phyloP scores from a whole-genome alignment of 2,888 invertebrate species.

The Scrobipalpa costella region DNA sequence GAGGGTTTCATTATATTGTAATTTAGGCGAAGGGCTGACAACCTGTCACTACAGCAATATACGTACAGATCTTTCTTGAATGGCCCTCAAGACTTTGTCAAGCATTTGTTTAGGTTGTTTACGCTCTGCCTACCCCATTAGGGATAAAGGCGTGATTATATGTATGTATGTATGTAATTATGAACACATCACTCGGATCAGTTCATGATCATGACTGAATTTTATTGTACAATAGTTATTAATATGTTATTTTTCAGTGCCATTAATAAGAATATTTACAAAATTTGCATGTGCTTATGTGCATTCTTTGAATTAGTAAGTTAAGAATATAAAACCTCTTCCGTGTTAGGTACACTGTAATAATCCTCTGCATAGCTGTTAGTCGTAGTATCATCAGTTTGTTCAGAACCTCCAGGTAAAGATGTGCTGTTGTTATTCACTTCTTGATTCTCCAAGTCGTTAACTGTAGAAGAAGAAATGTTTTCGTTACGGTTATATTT shows the following conservation, averaged over 20 bases:
- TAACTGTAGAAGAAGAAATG: constrained; percentile 70
- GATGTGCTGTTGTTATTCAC: constrained; percentile 64
- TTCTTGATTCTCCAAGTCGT: constrained; percentile 73
- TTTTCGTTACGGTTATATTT: not conserved
- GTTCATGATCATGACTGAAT: too few species aligned
- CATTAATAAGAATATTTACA: not conserved
- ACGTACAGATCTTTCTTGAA: too few species aligned
- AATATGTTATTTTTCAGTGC: not conserved
- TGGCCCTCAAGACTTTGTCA: too few species aligned
- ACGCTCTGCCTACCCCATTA: too few species aligned
- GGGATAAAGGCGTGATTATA: too few species aligned
- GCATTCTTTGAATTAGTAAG: constrained; percentile 37
- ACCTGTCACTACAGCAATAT: too few species aligned
- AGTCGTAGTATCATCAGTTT: constrained; percentile 41
- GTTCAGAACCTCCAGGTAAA: constrained; percentile 69
- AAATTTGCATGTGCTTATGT: not conserved
- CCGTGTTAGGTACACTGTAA: constrained; percentile 42
- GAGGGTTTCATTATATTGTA: too few species aligned
- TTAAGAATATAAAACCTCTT: constrained; percentile 53
- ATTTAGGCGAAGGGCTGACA: too few species aligned
- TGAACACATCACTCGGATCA: too few species aligned
- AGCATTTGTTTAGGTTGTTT: too few species aligned
- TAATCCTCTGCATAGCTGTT: constrained; percentile 14
- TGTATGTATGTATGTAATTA: too few species aligned
- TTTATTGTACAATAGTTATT: too few species aligned